Evolutionary conservation across 2,888 invertebrate genomes (phyloP).

Genomic region (Phasia obesa): DNA sequence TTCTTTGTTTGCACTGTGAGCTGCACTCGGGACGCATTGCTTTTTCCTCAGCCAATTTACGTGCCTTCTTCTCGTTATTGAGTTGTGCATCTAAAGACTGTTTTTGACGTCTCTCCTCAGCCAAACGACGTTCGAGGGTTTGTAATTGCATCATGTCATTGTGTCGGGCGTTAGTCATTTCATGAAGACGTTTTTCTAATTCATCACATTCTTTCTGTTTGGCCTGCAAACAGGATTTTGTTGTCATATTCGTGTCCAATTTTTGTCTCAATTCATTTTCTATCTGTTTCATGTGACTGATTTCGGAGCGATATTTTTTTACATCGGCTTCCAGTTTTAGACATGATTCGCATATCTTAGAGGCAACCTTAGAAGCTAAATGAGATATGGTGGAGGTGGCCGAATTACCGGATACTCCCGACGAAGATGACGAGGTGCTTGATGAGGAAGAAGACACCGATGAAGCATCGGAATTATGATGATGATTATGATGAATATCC

Average conservation of each 20-base stretch:
- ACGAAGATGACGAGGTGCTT: constrained; percentile 75
- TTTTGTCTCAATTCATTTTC: constrained; percentile 82
- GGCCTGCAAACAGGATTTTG: constrained; percentile 92
- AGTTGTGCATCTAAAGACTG: constrained; percentile 89
- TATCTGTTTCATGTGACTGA: constrained; percentile 82
- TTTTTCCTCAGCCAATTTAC: constrained; percentile 84
- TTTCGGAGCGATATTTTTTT: constrained; percentile 81
- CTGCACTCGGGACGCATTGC: constrained; percentile 86
- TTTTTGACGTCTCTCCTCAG: constrained; percentile 91
- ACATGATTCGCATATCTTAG: constrained; percentile 82
- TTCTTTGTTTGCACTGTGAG: constrained; percentile 86
- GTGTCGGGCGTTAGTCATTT: constrained; percentile 88
- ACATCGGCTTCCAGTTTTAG: constrained; percentile 82
- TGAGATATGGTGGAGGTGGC: constrained; percentile 79
- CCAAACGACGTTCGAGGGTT: constrained; percentile 90
- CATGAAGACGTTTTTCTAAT: constrained; percentile 91
- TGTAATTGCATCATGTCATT: constrained; percentile 90
- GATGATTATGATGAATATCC: constrained; percentile 70
- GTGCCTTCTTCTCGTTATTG: constrained; percentile 88
- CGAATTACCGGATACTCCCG: constrained; percentile 78
- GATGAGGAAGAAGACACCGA: constrained; percentile 75
- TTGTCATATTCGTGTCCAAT: constrained; percentile 85
- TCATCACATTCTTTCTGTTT: constrained; percentile 89
- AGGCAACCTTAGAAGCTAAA: constrained; percentile 81
- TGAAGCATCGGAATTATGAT: constrained; percentile 71